These are phyloP conservation scores for Ciona savignyi DNA, from an alignment of 23 tunicate genomes.

Conservation along the genomic window DNA sequence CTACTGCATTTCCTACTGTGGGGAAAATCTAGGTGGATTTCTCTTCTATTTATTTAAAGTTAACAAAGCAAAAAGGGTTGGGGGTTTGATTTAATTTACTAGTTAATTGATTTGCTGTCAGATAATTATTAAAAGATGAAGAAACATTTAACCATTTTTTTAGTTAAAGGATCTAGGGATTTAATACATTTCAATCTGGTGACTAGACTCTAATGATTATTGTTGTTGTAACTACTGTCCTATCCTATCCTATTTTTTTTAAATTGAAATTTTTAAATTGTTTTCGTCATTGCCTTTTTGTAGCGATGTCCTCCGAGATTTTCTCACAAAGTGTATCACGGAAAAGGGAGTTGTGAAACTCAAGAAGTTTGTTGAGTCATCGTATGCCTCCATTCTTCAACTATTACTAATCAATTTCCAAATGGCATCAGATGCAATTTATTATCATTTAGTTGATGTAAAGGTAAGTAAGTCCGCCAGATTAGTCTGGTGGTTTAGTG, in stretches of 20 bases:
- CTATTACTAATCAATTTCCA: slow-evolving; percentile 56
- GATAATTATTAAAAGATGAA: no score
- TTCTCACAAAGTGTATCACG: slow-evolving; percentile 26
- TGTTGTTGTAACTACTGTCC: no score
- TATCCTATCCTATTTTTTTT: background rate
- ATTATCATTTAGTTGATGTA: slow-evolving; percentile 59
- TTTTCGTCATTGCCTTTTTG: background rate
- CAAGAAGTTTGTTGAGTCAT: slow-evolving; percentile 54
- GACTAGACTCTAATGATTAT: no score
- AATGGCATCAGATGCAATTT: slow-evolving; percentile 46
- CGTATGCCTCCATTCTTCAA: slow-evolving; percentile 76
- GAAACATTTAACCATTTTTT: no score
- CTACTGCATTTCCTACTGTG: slow-evolving; percentile 64
- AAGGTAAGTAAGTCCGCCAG: slow-evolving; percentile 29
- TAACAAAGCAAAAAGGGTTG: no score
- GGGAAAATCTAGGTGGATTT: slow-evolving; percentile 62
- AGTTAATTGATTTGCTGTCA: no score
- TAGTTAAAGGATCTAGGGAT: no score
- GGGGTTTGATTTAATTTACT: no score
- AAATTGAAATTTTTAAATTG: no score
- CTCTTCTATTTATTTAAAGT: no score
- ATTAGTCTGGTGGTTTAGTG: no score
- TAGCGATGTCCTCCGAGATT: slow-evolving; percentile 33
- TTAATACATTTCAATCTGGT: no score
- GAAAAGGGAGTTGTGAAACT: slow-evolving; percentile 60